A percentile compares a stretch with the other conserved stretches of the same genome.
Conservation (phyloP, 2,888 invertebrate species). For the Tiphia femorata region DNA sequence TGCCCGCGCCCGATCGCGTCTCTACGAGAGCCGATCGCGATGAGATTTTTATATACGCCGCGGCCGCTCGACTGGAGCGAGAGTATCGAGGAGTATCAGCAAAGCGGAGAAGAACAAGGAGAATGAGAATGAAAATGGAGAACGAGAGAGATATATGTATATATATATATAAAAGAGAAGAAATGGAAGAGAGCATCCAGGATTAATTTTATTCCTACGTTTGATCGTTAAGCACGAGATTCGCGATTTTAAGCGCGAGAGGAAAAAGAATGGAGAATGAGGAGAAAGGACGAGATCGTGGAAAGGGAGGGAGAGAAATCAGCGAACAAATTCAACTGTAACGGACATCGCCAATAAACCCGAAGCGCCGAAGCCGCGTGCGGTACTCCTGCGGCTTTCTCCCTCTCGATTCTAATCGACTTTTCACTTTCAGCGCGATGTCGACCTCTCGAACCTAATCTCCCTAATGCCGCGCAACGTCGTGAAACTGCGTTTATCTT, state of each 20-base stretch:
- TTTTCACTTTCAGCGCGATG: conserved; percentile 40
- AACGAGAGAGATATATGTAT: too few species aligned
- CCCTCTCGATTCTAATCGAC: conserved; percentile 29
- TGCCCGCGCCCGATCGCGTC: conserved; percentile 52
- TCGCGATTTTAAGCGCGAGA: too few species aligned
- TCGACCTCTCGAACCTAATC: background rate
- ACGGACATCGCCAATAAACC: conserved; percentile 31
- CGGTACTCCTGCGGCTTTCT: conserved; percentile 7
- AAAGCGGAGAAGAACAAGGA: conserved; percentile 1
- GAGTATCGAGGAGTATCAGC: too few species aligned
- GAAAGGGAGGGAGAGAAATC: conserved; percentile 27
- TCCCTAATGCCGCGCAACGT: background rate
- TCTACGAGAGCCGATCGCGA: conserved; percentile 56
- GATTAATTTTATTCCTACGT: too few species aligned
- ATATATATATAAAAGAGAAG: too few species aligned
- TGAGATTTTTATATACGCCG: conserved; percentile 50
- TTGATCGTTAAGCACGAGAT: too few species aligned
- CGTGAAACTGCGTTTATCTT: background rate
- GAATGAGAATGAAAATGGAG: too few species aligned
- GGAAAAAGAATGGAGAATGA: too few species aligned
- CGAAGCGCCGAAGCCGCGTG: background rate
- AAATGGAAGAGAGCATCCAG: too few species aligned
- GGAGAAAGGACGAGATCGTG: too few species aligned
- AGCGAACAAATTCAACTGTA: conserved; percentile 53
- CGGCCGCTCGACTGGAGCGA: too few species aligned